Percentiles rank a stretch among this genome's conserved stretches.
phyloP scores from a whole-genome alignment of 2,113 vertebrate genomes.

The Gorsachius goisagi region DNA sequence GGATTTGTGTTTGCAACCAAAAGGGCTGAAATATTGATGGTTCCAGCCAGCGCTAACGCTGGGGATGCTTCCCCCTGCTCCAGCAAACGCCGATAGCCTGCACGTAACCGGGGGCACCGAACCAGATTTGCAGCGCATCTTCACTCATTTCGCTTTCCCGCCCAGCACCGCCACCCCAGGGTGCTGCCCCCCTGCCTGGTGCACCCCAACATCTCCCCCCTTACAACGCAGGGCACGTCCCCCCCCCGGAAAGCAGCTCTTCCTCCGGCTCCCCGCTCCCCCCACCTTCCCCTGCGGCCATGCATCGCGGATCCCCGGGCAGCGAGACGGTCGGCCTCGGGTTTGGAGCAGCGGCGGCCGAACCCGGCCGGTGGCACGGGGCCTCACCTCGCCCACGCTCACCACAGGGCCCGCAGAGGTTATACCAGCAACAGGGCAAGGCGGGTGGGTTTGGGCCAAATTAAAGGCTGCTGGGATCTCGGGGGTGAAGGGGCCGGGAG shows the following conservation, averaged over 20 bases:
- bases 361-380: background rate
- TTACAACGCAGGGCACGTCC: too few species aligned
- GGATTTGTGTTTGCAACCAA: background rate
- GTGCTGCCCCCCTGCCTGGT: background rate
- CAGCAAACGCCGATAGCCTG: background rate
- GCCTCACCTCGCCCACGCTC: background rate
- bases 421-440: background rate
- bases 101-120: accelerated
- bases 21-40: background rate
- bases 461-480: background rate
- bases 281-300: too few species aligned
- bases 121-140: too few species aligned
- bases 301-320: accelerated
- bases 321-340: background rate
- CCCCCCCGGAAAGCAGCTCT: background rate
- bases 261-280: background rate
- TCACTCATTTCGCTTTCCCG: background rate
- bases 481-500: background rate
- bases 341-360: background rate
- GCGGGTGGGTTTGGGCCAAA: background rate
- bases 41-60: accelerated
- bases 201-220: background rate
- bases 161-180: background rate
- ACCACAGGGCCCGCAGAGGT: background rate
- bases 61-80: too few species aligned